A percentile compares a stretch with the other conserved stretches of the same genome.
Evolutionary conservation across 2,888 invertebrate genomes (phyloP).

Genomic region (Perizoma affinitatum): DNA sequence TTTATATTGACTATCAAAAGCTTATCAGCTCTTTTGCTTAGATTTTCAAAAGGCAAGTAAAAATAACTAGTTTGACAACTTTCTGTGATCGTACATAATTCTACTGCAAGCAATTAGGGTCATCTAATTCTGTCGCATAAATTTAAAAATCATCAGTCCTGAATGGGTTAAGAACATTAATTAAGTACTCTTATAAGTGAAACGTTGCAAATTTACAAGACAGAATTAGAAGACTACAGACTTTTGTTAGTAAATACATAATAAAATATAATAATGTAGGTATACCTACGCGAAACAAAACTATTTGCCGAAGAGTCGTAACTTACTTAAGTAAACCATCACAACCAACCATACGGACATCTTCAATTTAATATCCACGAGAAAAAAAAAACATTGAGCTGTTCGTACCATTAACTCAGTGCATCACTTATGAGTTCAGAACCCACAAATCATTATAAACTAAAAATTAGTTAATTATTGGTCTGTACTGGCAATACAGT

Average conservation of each 20-base stretch:
- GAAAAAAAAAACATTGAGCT: constrained; percentile 71
- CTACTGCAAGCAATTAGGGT: constrained; percentile 67
- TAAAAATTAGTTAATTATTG: constrained; percentile 69
- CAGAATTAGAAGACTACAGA: constrained; percentile 50
- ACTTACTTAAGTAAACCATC: constrained; percentile 84
- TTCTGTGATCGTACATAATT: constrained; percentile 34
- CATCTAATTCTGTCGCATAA: constrained; percentile 48
- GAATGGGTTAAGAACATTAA: constrained; percentile 48
- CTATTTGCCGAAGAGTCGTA: constrained; percentile 72
- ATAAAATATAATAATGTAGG: constrained; percentile 59
- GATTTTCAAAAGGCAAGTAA: constrained; percentile 17
- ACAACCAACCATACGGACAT: constrained; percentile 84
- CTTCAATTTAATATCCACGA: constrained; percentile 73
- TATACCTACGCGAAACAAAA: constrained; percentile 63
- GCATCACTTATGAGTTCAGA: constrained; percentile 69
- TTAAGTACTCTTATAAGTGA: constrained; percentile 64
- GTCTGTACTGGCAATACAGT: constrained; percentile 77
- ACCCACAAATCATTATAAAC: constrained; percentile 66
- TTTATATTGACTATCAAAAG: constrained; percentile 25
- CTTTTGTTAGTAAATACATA: constrained; percentile 67
- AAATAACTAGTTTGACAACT: constrained; percentile 11
- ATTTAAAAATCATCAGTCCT: constrained; percentile 39
- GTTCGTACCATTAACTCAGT: constrained; percentile 65
- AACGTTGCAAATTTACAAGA: constrained; percentile 41
- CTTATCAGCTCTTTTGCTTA: constrained; percentile 19